Base-by-base conservation (phyloP, 2,888 invertebrate species). In the Digitonthophagus gazella region DNA sequence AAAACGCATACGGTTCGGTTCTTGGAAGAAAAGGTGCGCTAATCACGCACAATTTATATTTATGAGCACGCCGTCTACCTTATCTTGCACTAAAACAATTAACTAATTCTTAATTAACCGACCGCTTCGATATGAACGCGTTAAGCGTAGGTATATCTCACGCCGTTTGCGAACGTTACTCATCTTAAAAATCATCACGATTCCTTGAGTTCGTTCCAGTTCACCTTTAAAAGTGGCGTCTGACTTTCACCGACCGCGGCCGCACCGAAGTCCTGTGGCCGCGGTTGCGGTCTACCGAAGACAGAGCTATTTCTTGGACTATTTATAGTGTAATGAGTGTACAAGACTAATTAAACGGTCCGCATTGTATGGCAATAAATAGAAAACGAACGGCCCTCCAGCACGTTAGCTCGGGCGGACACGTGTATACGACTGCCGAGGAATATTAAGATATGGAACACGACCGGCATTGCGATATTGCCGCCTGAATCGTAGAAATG, bases 291-390 rank as follows among this genome's bases (percentile, higher is more conserved):
- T 6, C 18, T 16, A 19, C 61, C 61, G 61, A 61, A 19, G 61
- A 61, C 28, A 44, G 18, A 61, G 18, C 61, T 61, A 61, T 61
- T 61, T 61, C 61, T 18, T n/a, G 18, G 18, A 19, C 61, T 61
- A 61, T 61, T 61, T 61, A 19, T 61, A 61, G 18, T 16, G 20
- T 19, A 61, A 61, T 61, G 61, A 61, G 61, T 44, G 61, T 61
- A 19, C 61, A 61, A 61, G 61, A 61, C 61, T 61, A 61, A 61
- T 61, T 61, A 61, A 61, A 61, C 61, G 61, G 61, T 61, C 6
- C 18, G 61, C 19, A 61, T 61, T 61, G 61, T 61, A 61, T 18
- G 19, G 61, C 61, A 61, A 61, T 61, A 61, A 61, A 61, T 19
- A 61, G 19, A 61, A 19, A 61, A 16, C 61, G 61, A 61, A 61